phyloP scores from a whole-genome alignment of 2,888 invertebrate genomes.

The Phaonia tiefii region DNA sequence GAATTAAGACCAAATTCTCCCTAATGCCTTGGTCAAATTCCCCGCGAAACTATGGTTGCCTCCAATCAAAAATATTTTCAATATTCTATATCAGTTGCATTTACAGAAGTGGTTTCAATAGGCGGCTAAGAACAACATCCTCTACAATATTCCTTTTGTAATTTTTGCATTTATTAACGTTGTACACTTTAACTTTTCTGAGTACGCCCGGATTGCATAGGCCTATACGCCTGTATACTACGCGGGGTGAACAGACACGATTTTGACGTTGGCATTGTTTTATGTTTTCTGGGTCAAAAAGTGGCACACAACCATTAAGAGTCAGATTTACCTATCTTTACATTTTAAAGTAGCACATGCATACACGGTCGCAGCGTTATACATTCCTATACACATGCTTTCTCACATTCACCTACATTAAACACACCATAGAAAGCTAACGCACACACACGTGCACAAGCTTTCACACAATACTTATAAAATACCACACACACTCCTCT shows the following conservation, averaged over 20 bases:
- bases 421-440: constrained; percentile 3
- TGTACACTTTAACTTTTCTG: constrained; percentile 24
- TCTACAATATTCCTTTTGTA: constrained; percentile 23
- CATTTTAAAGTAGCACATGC: constrained; percentile 53
- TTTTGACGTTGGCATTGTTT: constrained; percentile 65
- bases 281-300: constrained; percentile 66
- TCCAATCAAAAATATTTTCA: too few species aligned
- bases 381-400: not conserved
- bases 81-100: not conserved
- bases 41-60: too few species aligned
- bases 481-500: constrained; percentile 2
- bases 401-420: constrained; percentile 5
- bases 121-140: too few species aligned
- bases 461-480: constrained; percentile 13
- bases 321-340: constrained; percentile 57
- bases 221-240: not conserved
- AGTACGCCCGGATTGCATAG: constrained; percentile 17
- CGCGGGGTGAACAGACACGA: constrained; percentile 46
- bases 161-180: constrained; percentile 16
- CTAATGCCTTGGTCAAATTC: too few species aligned
- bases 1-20: too few species aligned
- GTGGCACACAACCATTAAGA: constrained; percentile 63
- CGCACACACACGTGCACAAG: constrained; percentile 18
- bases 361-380: not conserved
- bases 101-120: too few species aligned